phyloP scores from a whole-genome alignment of 2,797 vertebrate species.

The Acanthurus leucopareius region DNA sequence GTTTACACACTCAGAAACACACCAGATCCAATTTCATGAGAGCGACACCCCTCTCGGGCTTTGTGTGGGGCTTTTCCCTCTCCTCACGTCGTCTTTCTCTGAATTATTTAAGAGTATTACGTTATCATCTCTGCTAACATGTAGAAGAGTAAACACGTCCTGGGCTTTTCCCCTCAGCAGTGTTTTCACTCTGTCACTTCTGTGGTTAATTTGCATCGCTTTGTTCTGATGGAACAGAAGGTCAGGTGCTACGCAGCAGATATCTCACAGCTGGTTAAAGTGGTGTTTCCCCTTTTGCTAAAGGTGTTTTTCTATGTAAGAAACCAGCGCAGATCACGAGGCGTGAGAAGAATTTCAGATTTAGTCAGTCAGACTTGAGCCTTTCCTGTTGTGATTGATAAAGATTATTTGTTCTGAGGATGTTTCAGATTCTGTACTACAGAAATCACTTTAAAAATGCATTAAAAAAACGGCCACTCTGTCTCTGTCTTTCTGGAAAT shows the following conservation, averaged over 20 bases:
- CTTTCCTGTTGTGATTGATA: background rate
- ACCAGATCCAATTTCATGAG: constrained; percentile 37
- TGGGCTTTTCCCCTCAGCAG: background rate
- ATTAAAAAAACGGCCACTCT: constrained; percentile 3
- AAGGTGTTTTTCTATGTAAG: background rate
- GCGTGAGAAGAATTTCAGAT: background rate
- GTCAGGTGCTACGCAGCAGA: background rate
- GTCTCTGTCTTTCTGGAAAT: constrained; percentile 19
- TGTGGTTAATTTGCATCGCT: constrained; percentile 36
- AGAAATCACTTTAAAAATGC: background rate
- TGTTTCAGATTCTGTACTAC: background rate
- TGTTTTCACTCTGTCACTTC: background rate
- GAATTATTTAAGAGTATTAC: constrained; percentile 42
- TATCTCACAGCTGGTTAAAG: constrained; percentile 7
- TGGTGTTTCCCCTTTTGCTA: constrained; percentile 13
- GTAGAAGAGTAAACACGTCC: background rate
- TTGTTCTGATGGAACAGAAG: constrained; percentile 23
- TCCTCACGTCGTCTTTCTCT: constrained; percentile 15
- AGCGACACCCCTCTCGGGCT: constrained; percentile 27
- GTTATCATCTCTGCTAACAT: constrained; percentile 17
- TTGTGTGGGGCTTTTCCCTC: background rate
- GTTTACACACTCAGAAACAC: constrained; percentile 40
- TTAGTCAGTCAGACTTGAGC: background rate
- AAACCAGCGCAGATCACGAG: background rate
- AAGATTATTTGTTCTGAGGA: background rate